Evolutionary conservation across 2,888 invertebrate genomes (phyloP), one percentile per base, ranked within the genome.

Genomic region (Villa cingulata): DNA sequence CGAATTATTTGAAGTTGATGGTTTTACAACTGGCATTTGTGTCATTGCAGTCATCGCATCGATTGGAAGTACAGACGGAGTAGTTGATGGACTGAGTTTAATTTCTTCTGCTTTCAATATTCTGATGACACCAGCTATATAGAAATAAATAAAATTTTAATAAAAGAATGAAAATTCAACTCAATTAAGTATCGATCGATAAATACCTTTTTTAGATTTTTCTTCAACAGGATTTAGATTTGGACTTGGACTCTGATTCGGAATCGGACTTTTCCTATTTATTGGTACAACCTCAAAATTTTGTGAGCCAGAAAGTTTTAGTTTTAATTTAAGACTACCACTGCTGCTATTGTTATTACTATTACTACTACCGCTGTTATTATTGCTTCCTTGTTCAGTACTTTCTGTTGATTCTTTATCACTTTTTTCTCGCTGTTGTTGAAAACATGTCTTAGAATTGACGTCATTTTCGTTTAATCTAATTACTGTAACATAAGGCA

Each of bases 81-180:
- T 38, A 15, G 48, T 20, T 32, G 56, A 49, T 9, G 53, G 42
- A 23, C 55, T 57, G 16, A 51, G 48, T 48, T 49, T 55, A 4
- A 57, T 56, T 23, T 56, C 56, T n/a, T 55, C 45, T 3, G 56
- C 54, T 18, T 50, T 54, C n/a, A 57, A 37, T 40, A 57, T 51
- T 18, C 53, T 43, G 17, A 51, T 49, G 2, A 43, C 40, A 16
- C 19, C 36, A 17, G 3, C 4, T 17, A 2, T 29, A 9, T n/a
- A n/a, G n/a, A n/a, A n/a, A n/a, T n/a, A n/a, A n/a, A n/a, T n/a
- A n/a, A n/a, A n/a, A n/a, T n/a, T n/a, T n/a, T n/a, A n/a, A n/a
- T n/a, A n/a, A n/a, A n/a, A n/a, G n/a, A 37, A 29, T 3, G 12
- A 32, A 32, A 32, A 23, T 6, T 23, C 23, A 23, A 23, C 23